A percentile compares a stretch with the other conserved stretches of the same genome.
Evolutionary conservation across 2,888 invertebrate species (phyloP).

Genomic region (Anorthoa munda): DNA sequence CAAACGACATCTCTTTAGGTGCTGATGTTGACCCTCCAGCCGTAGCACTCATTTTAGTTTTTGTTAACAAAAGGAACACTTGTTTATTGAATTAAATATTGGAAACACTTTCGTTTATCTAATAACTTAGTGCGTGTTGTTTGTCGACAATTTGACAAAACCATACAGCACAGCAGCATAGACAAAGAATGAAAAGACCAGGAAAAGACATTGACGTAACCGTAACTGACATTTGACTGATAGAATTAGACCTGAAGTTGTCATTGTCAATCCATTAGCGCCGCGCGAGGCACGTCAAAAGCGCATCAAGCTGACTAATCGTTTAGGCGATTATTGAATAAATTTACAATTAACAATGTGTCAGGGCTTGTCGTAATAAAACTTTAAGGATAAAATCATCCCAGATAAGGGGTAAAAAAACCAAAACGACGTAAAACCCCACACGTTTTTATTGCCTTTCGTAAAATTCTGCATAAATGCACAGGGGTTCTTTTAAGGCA

Average conservation of each 20-base stretch:
- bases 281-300: too few relatives aligned
- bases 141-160: background rate
- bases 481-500: too few relatives aligned
- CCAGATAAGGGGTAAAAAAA: too few relatives aligned
- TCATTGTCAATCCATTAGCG: background rate
- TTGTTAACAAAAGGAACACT: constrained; percentile 5
- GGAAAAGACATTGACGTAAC: background rate
- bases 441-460: too few relatives aligned
- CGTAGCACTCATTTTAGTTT: constrained; percentile 76
- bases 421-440: too few relatives aligned
- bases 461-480: too few relatives aligned
- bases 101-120: background rate
- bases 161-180: background rate
- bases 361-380: too few relatives aligned
- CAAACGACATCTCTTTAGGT: constrained; percentile 86
- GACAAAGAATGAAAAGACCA: background rate
- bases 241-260: background rate
- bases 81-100: background rate
- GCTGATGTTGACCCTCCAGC: constrained; percentile 75
- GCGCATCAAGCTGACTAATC: too few relatives aligned
- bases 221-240: background rate
- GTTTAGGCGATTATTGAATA: constrained; percentile 22
- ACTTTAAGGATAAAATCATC: too few relatives aligned
- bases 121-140: constrained; percentile 13
- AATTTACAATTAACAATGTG: too few relatives aligned